Conservation (phyloP, 2,797 vertebrate species). For the Acomys russatus region DNA sequence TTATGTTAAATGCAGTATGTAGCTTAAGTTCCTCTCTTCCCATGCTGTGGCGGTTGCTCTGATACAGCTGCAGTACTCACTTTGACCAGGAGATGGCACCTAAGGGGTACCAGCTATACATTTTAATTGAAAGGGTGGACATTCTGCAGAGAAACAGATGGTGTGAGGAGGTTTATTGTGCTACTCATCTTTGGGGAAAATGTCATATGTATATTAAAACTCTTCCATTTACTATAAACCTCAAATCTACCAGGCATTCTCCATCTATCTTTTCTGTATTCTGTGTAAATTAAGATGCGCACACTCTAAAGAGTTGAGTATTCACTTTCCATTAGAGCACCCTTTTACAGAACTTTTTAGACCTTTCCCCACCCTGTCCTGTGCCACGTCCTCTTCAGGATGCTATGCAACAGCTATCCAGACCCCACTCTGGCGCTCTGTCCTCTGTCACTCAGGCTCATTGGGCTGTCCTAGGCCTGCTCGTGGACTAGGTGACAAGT, state of each 20-base stretch:
- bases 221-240: background rate
- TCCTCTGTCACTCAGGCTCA: background rate
- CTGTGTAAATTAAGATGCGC: background rate
- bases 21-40: background rate
- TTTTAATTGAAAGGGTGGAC: background rate
- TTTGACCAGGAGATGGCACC: background rate
- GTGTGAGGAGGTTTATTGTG: background rate
- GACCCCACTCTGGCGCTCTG: too few relatives aligned
- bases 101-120: background rate
- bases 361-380: background rate
- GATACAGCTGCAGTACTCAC: background rate
- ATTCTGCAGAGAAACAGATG: background rate
- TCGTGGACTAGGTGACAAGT: background rate
- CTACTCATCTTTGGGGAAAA: background rate
- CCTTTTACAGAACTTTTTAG: background rate
- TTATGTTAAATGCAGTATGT: background rate
- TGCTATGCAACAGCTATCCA: background rate
- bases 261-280: background rate
- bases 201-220: background rate
- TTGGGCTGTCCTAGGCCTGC: background rate
- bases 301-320: background rate
- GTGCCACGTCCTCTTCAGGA: background rate
- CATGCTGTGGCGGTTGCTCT: background rate
- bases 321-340: background rate
- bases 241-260: background rate